Evolutionary conservation across 1,140 invertebrate genomes (phyloP), one percentile per base, ranked within the genome.

Genomic region (Pseudomyrmex cubaensis): DNA sequence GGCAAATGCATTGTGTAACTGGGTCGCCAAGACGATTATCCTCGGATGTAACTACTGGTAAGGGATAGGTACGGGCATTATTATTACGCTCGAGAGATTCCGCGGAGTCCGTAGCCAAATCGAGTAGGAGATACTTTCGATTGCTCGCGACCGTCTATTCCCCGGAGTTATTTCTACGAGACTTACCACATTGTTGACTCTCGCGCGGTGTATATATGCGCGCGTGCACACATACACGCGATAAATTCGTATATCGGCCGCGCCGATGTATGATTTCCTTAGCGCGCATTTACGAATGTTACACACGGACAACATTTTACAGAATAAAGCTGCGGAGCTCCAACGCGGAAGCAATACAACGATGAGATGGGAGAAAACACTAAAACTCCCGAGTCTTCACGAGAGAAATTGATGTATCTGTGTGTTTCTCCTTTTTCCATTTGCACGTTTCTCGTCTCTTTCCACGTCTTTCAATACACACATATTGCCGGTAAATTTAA

Each of bases 91-190:
- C 70, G 61, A 69, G 59, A 85, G 76, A 87, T 72, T 85, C 83
- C 86, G 25, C 66, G 66, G 66, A 85, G 84, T 84, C 35, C 67
- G 75, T 73, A 66, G 83, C 82, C 76, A 87, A 88, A 87, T 87
- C 85, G 83, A 82, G 75, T 22, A 62, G 72, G 67, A 82, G 87
- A 87, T 87, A 88, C 87, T 87, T 88, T 85, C 87, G 50, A 88
- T 88, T 84, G 86, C 75, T 87, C 73, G 66, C 67, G 70, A 17
- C 62, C 52, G 54, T 80, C 75, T 76, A 80, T 85, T 83, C 86
- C 62, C 67, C 74, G 56, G 46, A 70, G 78, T 83, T 67, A 76
- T 85, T 67, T 87, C 82, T 62, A 87, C 83, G 76, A 69, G 72
- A 83, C 56, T 80, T 80, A 54, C 86, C 66, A 70, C 82, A 84